A percentile compares a stretch with the other conserved stretches of the same genome.
phyloP scores from a whole-genome alignment of 2,797 vertebrate genomes.

The Gymnopithys bicolor region DNA sequence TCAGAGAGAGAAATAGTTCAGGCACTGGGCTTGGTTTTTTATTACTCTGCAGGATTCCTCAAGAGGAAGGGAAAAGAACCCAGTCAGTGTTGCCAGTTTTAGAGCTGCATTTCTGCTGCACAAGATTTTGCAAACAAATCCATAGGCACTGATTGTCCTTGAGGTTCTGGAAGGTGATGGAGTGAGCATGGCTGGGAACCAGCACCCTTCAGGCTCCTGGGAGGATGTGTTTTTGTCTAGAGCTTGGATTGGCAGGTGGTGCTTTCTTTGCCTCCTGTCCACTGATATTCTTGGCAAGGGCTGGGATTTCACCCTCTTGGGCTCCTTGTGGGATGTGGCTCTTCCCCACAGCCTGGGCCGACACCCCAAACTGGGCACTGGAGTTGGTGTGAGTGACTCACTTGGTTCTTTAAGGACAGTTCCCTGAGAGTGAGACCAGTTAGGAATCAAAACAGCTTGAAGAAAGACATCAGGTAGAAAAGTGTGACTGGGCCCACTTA shows the following conservation, averaged over 20 bases:
- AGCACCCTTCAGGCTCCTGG: not conserved
- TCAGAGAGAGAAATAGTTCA: not conserved
- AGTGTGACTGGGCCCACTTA: not conserved
- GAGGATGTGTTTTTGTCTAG: not conserved
- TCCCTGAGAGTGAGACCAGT: not conserved
- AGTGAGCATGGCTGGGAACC: fast-evolving
- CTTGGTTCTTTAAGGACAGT: not conserved
- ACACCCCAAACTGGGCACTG: not conserved
- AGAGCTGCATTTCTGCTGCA: not conserved
- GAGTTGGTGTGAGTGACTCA: fast-evolving
- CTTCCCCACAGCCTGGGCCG: not conserved
- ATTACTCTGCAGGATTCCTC: not conserved
- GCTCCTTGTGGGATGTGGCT: not conserved
- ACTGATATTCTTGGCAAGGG: not conserved
- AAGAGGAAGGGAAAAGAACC: not conserved
- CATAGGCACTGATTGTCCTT: not conserved
- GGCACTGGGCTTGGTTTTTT: not conserved
- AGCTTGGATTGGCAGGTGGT: not conserved
- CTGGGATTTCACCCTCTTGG: not conserved
- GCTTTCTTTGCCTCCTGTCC: not conserved
- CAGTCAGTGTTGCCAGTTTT: not conserved
- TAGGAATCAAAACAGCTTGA: not conserved
- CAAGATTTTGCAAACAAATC: not conserved
- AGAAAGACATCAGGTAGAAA: not conserved
- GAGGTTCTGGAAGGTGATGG: not conserved